A percentile compares a stretch with the other conserved stretches of the same genome.
Conservation (phyloP, 2,797 vertebrate genomes). For the Argya squamiceps region DNA sequence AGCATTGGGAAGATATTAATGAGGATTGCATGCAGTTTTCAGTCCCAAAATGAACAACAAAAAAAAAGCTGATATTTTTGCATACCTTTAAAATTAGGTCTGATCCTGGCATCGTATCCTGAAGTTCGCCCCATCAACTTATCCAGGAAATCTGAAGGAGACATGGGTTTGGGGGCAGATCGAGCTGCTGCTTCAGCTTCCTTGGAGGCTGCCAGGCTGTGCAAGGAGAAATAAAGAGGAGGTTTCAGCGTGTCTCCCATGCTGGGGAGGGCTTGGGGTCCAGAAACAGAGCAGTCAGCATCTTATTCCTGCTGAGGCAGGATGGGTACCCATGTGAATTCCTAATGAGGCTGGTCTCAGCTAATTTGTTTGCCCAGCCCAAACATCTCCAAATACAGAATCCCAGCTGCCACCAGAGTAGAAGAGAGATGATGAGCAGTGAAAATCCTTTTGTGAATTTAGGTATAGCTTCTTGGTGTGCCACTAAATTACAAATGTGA, state of each 20-base stretch:
- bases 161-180: constrained; percentile 91
- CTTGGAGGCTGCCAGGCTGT: constrained; percentile 95
- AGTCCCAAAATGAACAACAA: background rate
- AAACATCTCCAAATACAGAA: constrained; percentile 45
- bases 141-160: constrained; percentile 98
- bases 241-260: background rate
- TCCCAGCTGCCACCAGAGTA: constrained; percentile 35
- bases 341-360: constrained; percentile 39
- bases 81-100: constrained; percentile 99
- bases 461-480: constrained; percentile 4
- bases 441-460: constrained; percentile 53
- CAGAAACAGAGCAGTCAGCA: background rate
- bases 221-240: constrained; percentile 61
- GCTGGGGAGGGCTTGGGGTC: background rate
- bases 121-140: constrained; percentile 98
- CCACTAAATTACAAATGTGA: constrained; percentile 43
- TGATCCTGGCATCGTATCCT: constrained; percentile 97
- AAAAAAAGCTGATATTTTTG: background rate
- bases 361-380: constrained; percentile 64
- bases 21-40: background rate
- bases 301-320: constrained; percentile 3
- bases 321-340: constrained; percentile 26
- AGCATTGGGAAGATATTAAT: background rate
- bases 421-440: constrained; percentile 27
- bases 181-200: constrained; percentile 90